A percentile compares a stretch with the other conserved stretches of the same genome.
These are phyloP conservation scores for Lycophotia porphyrea DNA, from an alignment of 2,888 invertebrate species.

Conservation along the genomic window DNA sequence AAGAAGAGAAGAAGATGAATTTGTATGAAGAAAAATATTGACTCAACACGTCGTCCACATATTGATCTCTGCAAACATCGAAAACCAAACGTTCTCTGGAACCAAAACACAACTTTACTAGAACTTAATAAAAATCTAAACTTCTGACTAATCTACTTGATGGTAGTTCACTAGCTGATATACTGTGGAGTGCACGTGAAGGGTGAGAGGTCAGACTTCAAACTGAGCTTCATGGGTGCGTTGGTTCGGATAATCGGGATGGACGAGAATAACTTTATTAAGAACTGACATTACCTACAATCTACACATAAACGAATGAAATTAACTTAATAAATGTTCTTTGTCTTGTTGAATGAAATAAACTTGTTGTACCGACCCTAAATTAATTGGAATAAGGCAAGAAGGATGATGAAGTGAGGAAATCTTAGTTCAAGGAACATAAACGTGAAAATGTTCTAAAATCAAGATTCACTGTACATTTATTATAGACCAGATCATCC, in stretches of 20 bases:
- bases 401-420: not conserved
- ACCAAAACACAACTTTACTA: not conserved
- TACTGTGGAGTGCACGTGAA: conserved; percentile 1
- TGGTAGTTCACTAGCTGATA: not conserved
- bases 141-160: conserved; percentile 5
- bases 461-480: not conserved
- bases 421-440: not conserved
- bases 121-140: not conserved
- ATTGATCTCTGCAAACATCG: not conserved
- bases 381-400: not conserved
- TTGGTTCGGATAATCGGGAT: conserved; percentile 2
- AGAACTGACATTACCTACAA: not conserved
- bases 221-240: conserved; percentile 31
- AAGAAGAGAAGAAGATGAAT: not conserved
- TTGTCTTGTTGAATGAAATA: not conserved
- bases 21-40: not conserved
- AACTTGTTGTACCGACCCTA: not conserved
- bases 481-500: conserved; percentile 3
- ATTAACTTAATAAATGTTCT: too few relatives aligned
- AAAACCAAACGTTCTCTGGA: not conserved
- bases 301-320: not conserved
- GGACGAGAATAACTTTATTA: not conserved
- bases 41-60: not conserved
- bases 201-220: conserved; percentile 35
- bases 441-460: not conserved